Percentiles rank a stretch among this genome's conserved stretches.
Conservation (phyloP, 2,888 invertebrate species). For the Lepidochrysops patricia region DNA sequence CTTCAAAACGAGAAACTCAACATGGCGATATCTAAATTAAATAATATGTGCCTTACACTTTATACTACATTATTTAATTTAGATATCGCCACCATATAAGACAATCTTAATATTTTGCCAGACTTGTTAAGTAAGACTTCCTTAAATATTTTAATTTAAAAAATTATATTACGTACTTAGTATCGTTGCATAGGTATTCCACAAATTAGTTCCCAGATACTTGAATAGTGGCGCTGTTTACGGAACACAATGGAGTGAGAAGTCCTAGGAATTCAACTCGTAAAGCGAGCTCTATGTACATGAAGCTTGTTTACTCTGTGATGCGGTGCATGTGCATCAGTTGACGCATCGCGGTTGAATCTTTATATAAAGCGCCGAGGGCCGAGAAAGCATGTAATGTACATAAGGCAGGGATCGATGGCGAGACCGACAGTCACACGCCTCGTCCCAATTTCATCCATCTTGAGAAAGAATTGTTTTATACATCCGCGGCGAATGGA, state of each 20-base stretch:
- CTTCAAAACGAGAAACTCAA: slow-evolving; percentile 29
- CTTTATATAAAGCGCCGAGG: slow-evolving; percentile 64
- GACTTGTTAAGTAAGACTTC: too few relatives aligned
- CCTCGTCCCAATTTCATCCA: slow-evolving; percentile 26
- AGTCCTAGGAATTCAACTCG: slow-evolving; percentile 27
- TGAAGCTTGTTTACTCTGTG: slow-evolving; percentile 33
- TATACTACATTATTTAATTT: too few relatives aligned
- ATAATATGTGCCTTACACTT: too few relatives aligned
- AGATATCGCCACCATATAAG: too few relatives aligned
- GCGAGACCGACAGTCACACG: slow-evolving; percentile 46
- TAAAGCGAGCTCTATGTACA: slow-evolving; percentile 28
- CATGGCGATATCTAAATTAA: neutral
- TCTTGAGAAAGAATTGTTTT: slow-evolving; percentile 21
- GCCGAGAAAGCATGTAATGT: slow-evolving; percentile 56
- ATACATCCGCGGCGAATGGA: slow-evolving; percentile 1
- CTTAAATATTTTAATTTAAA: neutral
- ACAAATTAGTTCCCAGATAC: neutral
- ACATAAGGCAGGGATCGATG: slow-evolving; percentile 69
- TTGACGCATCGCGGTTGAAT: slow-evolving; percentile 71
- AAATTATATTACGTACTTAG: too few relatives aligned
- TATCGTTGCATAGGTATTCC: too few relatives aligned
- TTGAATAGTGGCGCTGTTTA: slow-evolving; percentile 32
- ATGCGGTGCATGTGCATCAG: slow-evolving; percentile 60
- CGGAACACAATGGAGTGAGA: slow-evolving; percentile 26
- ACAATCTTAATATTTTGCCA: too few relatives aligned